A percentile compares a stretch with the other conserved stretches of the same genome.
Conservation (phyloP, 2,888 invertebrate genomes). For the Drosophila tanythrix region DNA sequence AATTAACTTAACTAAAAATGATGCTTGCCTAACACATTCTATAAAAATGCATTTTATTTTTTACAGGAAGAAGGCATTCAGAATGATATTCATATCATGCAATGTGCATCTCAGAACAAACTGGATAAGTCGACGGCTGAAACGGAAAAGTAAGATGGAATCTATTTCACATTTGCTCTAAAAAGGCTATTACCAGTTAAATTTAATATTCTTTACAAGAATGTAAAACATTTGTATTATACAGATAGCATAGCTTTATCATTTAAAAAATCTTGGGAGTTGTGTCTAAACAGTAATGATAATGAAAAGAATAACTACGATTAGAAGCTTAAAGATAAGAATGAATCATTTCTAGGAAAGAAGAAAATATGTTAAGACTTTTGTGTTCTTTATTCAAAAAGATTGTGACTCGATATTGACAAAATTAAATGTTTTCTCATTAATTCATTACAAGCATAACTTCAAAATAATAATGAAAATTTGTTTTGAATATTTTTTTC, state of each 20-base stretch:
- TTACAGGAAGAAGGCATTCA: slow-evolving; percentile 18
- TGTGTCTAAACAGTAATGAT: neutral
- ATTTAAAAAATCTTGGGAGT: neutral
- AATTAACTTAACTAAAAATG: neutral
- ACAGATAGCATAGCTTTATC: neutral
- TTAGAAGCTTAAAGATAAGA: neutral
- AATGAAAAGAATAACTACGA: neutral
- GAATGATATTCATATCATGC: slow-evolving; percentile 20
- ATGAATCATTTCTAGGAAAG: neutral
- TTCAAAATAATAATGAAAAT: neutral
- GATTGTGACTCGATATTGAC: neutral
- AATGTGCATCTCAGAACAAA: slow-evolving; percentile 13
- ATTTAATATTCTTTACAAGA: too few species aligned
- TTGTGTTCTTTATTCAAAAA: too few species aligned
- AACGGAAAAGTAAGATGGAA: slow-evolving; percentile 25
- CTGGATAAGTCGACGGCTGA: slow-evolving; percentile 3
- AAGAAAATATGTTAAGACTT: neutral
- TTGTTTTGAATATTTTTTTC: slow-evolving; percentile 7
- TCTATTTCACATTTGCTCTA: neutral
- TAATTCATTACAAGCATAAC: neutral
- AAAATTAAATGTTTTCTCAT: neutral
- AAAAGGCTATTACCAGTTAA: neutral
- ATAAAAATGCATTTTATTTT: neutral
- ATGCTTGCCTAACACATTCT: too few species aligned
- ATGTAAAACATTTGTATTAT: neutral